These are phyloP conservation scores for Cydia strobilella DNA, from an alignment of 1,140 invertebrate genomes.

Conservation along the genomic window DNA sequence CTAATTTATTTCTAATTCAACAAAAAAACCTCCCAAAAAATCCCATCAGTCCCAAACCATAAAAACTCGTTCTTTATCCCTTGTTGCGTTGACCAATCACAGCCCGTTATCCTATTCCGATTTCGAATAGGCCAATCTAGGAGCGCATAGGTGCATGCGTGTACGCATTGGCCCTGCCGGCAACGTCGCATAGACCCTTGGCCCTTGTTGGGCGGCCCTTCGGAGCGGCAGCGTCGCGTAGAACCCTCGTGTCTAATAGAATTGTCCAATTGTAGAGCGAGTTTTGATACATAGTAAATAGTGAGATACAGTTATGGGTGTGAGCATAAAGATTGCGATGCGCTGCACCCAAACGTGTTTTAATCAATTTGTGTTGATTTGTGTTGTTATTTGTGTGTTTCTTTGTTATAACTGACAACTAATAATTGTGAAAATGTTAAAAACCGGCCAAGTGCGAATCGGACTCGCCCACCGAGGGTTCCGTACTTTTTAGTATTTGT, in stretches of 20 bases:
- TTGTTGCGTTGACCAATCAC: not conserved
- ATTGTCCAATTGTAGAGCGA: not conserved
- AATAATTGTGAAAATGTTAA: too few species aligned
- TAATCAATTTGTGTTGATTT: too few species aligned
- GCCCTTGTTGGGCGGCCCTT: not conserved
- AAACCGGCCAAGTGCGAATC: too few species aligned
- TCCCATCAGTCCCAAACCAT: not conserved
- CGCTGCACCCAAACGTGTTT: too few species aligned
- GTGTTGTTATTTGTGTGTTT: too few species aligned
- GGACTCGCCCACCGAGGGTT: too few species aligned
- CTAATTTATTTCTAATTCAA: not conserved
- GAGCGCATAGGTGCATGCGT: not conserved
- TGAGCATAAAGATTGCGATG: too few species aligned
- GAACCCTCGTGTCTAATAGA: not conserved
- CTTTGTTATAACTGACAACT: too few species aligned
- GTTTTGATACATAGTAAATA: not conserved
- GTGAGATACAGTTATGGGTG: not conserved
- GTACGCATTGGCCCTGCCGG: not conserved
- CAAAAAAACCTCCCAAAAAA: not conserved
- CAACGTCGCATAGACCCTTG: conserved; percentile 12
- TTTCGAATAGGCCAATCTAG: conserved; percentile 7
- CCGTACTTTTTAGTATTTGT: too few species aligned
- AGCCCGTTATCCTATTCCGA: not conserved
- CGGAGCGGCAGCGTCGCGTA: not conserved
- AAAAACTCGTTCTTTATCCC: not conserved